Base-by-base conservation (phyloP, 2,888 invertebrate species). In the Phalera bucephala region DNA sequence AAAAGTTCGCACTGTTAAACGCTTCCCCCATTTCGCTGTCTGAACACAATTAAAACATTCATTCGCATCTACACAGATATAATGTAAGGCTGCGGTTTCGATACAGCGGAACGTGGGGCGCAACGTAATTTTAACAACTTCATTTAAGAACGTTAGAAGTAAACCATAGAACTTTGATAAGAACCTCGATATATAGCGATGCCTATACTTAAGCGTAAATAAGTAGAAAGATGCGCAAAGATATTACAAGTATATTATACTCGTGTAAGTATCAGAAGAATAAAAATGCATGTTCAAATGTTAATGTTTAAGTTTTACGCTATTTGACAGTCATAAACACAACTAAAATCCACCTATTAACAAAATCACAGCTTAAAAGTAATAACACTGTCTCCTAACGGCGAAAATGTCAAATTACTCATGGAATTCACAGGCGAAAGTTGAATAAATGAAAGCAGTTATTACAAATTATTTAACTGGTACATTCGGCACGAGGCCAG, bases 381-480 rank as follows among this genome's bases (percentile, higher is more conserved):
- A 44, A 54, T 52, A 49, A 46, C 34, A 46, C 38, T 14, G 21
- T 52, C 36, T 35, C 46, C 50, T 46, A 56, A 55, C 66, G 52
- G 52, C 55, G 44, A 52, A 70, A 65, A 68, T 66, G 71, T 70
- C 71, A 70, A 67, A 74, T 77, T 65, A 68, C 63, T 72, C 62
- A 64, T 63, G 39, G 61, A 68, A 72, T 71, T 75, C 69, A 65
- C 60, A 52, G 61, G 63, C 62, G 64, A 74, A 79, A 80, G 71
- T 80, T 77, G 68, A 77, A 82, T 81, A 81, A 82, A 84, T 83
- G 74, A 81, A 76, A 77, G 78, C 72, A 73, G 80, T 82, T 83
- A 83, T 84, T 77, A 76, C 78, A 78, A 87, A 84, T 83, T 80
- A 87, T 84, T 83, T 80, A 79, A 78, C 72, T 79, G 81, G 74